A percentile compares a stretch with the other conserved stretches of the same genome.
phyloP scores from a whole-genome alignment of 2,888 invertebrate species.

The Holacanthella duospinosa region DNA sequence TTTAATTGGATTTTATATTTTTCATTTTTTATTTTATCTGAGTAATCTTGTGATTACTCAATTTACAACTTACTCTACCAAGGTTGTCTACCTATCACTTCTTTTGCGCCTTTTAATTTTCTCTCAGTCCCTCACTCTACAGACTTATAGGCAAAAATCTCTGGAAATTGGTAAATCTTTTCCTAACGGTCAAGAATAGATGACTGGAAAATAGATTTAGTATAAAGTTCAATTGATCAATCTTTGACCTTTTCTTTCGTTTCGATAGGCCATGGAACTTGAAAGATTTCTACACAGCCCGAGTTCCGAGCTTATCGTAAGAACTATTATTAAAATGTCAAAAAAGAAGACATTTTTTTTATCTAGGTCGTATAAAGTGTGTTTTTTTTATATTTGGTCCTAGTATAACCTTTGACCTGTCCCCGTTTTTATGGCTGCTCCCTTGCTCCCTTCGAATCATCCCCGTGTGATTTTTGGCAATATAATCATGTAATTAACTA shows the following conservation, averaged over 20 bases:
- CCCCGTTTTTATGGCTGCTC: neutral
- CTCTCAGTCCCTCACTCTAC: no score
- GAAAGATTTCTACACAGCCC: conserved; percentile 33
- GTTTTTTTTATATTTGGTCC: neutral
- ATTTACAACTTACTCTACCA: neutral
- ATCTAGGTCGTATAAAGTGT: conserved; percentile 1
- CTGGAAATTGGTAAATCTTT: no score
- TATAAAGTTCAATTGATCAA: no score
- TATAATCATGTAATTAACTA: no score
- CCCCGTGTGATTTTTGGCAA: neutral
- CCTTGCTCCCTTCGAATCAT: neutral
- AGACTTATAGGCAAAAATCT: no score
- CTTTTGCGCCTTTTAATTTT: conserved; percentile 6
- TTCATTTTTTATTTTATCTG: neutral
- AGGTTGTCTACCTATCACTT: conserved; percentile 13
- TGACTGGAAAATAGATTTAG: no score
- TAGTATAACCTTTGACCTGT: neutral
- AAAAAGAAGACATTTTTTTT: neutral
- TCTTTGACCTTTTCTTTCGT: neutral
- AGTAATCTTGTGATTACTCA: neutral
- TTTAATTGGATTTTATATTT: neutral
- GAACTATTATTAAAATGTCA: conserved; percentile 12
- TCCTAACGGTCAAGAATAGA: no score
- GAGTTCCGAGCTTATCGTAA: conserved; percentile 36
- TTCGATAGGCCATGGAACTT: conserved; percentile 9